Conservation (phyloP, 2,797 vertebrate genomes). For the Antrozous pallidus region DNA sequence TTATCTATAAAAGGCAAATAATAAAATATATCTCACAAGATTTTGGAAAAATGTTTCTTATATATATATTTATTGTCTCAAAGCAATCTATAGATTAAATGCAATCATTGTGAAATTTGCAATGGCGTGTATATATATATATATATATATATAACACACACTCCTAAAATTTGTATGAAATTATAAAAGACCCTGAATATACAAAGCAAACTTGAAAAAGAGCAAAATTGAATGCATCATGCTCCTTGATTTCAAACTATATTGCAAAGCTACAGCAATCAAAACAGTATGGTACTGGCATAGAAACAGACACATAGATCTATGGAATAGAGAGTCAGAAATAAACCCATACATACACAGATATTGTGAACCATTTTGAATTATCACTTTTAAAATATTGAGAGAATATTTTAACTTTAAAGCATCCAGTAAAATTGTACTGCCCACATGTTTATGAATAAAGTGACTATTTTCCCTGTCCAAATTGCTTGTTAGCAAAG, state of each 20-base stretch:
- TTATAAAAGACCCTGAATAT: not conserved
- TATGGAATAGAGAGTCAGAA: not conserved
- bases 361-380: conserved; percentile 2
- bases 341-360: not conserved
- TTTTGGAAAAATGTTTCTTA: not conserved
- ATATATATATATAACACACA: not conserved
- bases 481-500: conserved; percentile 10
- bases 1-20: not conserved
- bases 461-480: not conserved
- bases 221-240: not conserved
- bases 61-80: not conserved
- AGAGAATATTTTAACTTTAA: conserved; percentile 26
- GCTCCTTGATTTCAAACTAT: not conserved
- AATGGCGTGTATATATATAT: not conserved
- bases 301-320: not conserved
- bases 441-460: not conserved
- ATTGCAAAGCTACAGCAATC: not conserved
- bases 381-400: conserved; percentile 15
- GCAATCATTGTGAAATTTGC: not conserved
- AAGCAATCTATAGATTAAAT: not conserved
- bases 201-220: not conserved
- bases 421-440: not conserved
- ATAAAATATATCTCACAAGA: not conserved
- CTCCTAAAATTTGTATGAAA: not conserved
- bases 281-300: not conserved